Evolutionary conservation across 2,888 invertebrate genomes (phyloP).

Genomic region (Caenorhabditis becei): DNA sequence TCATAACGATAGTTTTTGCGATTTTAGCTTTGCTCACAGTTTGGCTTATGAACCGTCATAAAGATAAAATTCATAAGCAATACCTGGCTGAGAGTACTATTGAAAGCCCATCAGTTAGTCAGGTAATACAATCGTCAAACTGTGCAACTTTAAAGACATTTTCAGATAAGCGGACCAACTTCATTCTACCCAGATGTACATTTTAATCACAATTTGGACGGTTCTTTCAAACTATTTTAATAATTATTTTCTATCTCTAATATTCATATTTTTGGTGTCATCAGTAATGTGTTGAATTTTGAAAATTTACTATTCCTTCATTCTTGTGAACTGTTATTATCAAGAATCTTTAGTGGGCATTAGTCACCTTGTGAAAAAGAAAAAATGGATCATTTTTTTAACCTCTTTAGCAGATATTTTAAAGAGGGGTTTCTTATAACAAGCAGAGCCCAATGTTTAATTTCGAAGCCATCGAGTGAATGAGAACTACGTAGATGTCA

Average conservation of each 20-base stretch:
- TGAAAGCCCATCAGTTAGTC: constrained; percentile 65
- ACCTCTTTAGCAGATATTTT: too few species aligned
- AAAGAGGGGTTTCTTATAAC: too few species aligned
- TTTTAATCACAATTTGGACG: constrained; percentile 37
- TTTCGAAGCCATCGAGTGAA: too few species aligned
- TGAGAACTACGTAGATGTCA: too few species aligned
- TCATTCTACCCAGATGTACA: constrained; percentile 65
- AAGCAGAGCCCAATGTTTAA: too few species aligned
- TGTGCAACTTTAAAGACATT: too few species aligned
- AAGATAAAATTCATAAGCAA: constrained; percentile 67
- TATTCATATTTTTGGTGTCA: not conserved
- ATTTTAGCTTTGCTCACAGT: constrained; percentile 65
- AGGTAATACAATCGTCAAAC: too few species aligned
- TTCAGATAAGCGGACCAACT: constrained; percentile 70
- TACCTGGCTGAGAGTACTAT: constrained; percentile 62
- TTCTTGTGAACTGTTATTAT: too few species aligned
- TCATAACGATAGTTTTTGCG: constrained; percentile 72
- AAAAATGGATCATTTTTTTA: too few species aligned
- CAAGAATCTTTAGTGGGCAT: too few species aligned
- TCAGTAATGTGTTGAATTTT: constrained; percentile 3
- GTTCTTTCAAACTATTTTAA: constrained; percentile 45
- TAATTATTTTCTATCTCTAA: not conserved
- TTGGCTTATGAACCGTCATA: constrained; percentile 67
- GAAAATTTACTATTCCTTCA: not conserved
- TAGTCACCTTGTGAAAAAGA: too few species aligned